Percentiles rank a stretch among this genome's conserved stretches.
phyloP scores from a whole-genome alignment of 2,888 invertebrate species.

The Sarcophaga subvicina region DNA sequence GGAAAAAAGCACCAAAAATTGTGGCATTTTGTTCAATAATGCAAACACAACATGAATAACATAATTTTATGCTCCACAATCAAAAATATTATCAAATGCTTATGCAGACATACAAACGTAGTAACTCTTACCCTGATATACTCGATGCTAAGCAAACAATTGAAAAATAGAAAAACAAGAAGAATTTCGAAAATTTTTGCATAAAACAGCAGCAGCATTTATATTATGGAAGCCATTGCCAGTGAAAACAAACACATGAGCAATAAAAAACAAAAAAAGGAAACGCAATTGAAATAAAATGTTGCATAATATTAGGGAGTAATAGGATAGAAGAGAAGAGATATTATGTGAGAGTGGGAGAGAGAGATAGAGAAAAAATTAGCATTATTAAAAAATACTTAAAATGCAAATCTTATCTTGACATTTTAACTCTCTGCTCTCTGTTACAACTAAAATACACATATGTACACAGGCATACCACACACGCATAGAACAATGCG shows the following conservation, averaged over 20 bases:
- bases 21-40: conserved; percentile 29
- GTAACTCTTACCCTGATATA: too few relatives aligned
- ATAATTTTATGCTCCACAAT: conserved; percentile 4
- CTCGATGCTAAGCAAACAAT: too few relatives aligned
- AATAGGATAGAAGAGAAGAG: too few relatives aligned
- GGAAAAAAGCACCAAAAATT: background rate
- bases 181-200: conserved; percentile 46
- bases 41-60: conserved; percentile 40
- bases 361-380: conserved; percentile 46
- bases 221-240: conserved; percentile 2
- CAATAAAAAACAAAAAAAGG: background rate
- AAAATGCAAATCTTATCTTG: conserved; percentile 69
- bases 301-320: too few relatives aligned
- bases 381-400: conserved; percentile 70
- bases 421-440: conserved; percentile 66
- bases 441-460: conserved; percentile 39
- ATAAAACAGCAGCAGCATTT: conserved; percentile 40
- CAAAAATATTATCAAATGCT: conserved; percentile 45
- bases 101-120: background rate
- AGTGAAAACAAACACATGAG: conserved; percentile 15
- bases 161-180: background rate
- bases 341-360: too few relatives aligned
- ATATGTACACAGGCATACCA: conserved; percentile 17
- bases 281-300: conserved; percentile 8
- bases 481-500: conserved; percentile 11